Conservation (phyloP, 2,888 invertebrate genomes). For the Cecidostiba fungosa region DNA sequence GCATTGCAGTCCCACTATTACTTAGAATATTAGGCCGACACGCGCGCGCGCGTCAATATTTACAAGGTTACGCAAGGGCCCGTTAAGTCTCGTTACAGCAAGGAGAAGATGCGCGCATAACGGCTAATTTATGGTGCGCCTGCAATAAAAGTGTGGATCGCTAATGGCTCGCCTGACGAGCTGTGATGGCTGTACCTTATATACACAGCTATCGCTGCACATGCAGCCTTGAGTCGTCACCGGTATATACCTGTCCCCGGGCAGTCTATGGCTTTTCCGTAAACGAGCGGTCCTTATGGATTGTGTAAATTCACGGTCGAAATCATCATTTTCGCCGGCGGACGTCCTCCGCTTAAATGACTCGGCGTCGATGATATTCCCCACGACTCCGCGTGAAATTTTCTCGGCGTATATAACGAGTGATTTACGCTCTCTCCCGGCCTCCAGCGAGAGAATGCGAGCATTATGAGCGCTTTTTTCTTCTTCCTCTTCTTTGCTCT, state of each 20-base stretch:
- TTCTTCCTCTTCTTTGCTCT: not conserved
- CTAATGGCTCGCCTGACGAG: not conserved
- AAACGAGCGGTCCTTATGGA: conserved; percentile 56
- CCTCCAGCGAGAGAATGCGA: not conserved
- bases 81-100: no score
- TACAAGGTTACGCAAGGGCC: conserved; percentile 52
- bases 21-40: not conserved
- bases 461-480: not conserved
- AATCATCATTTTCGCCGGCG: conserved; percentile 44
- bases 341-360: conserved; percentile 1
- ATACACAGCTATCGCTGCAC: no score
- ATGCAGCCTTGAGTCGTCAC: conserved; percentile 41
- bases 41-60: conserved; percentile 38
- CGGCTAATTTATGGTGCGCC: conserved; percentile 46
- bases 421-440: not conserved
- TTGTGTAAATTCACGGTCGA: conserved; percentile 53
- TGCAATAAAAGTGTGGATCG: conserved; percentile 26
- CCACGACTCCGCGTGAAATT: conserved; percentile 13
- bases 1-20: not conserved
- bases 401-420: not conserved
- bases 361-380: conserved; percentile 28
- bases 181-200: no score
- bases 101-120: not conserved
- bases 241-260: conserved; percentile 12
- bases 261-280: conserved; percentile 40